Percentiles rank a stretch among this genome's conserved stretches.
These are phyloP conservation scores for Coturnix japonica DNA, from an alignment of 2,113 vertebrate species.

Conservation along the genomic window DNA sequence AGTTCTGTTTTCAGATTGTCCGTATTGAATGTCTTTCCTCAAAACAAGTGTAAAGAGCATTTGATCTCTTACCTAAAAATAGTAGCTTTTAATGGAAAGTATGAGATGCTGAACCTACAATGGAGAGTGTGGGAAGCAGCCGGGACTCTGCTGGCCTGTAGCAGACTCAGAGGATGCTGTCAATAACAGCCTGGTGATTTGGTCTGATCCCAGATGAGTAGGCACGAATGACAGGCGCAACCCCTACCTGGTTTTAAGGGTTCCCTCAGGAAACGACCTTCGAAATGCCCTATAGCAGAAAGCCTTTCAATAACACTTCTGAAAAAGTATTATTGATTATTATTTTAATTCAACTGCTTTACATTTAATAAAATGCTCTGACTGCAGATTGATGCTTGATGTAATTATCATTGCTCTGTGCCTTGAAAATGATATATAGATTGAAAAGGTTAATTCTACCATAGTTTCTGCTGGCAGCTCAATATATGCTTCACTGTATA, in stretches of 20 bases:
- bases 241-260: background rate
- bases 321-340: background rate
- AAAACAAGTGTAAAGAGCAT: conserved; percentile 43
- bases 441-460: background rate
- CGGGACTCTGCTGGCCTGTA: background rate
- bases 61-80: conserved; percentile 43
- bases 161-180: background rate
- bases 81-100: conserved; percentile 30
- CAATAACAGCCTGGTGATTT: conserved; percentile 30
- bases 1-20: background rate
- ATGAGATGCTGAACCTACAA: background rate
- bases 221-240: background rate
- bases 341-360: background rate
- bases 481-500: background rate
- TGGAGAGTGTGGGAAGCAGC: background rate
- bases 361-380: background rate
- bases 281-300: background rate
- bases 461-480: background rate
- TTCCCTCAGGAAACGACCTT: conserved; percentile 2
- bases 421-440: background rate
- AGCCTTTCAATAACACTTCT: background rate
- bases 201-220: conserved; percentile 10
- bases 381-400: background rate
- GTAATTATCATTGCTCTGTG: background rate
- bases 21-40: conserved; percentile 3